phyloP scores from a whole-genome alignment of 1,140 invertebrate genomes.

The Anthonomus grandis region DNA sequence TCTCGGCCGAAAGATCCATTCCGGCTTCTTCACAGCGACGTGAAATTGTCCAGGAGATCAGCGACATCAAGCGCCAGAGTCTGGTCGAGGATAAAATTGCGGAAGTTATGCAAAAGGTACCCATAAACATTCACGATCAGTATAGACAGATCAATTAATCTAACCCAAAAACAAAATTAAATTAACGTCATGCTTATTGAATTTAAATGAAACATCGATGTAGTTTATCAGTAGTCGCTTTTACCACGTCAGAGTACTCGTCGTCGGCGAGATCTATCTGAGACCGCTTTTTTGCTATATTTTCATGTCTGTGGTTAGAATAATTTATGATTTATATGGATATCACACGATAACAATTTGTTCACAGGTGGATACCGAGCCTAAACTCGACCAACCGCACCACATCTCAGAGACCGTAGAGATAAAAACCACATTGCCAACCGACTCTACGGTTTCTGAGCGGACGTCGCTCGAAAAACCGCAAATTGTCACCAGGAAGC shows the following conservation, averaged over 20 bases:
- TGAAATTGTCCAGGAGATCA: slow-evolving; percentile 65
- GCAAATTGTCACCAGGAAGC: slow-evolving; percentile 21
- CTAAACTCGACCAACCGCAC: slow-evolving; percentile 14
- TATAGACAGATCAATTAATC: slow-evolving; percentile 3
- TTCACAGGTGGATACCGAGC: slow-evolving; percentile 3
- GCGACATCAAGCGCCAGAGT: slow-evolving; percentile 65
- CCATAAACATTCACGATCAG: neutral
- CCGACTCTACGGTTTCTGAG: slow-evolving; percentile 22
- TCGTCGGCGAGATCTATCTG: too few relatives aligned
- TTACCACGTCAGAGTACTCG: too few relatives aligned
- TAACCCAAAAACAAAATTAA: too few relatives aligned
- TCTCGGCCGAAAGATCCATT: slow-evolving; percentile 61
- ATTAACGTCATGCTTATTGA: too few relatives aligned
- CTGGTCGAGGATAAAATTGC: slow-evolving; percentile 57
- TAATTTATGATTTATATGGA: too few relatives aligned
- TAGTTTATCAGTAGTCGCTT: too few relatives aligned
- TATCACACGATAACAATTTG: neutral
- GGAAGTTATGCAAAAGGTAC: slow-evolving; percentile 54
- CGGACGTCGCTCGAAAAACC: slow-evolving; percentile 15
- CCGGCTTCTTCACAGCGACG: slow-evolving; percentile 64
- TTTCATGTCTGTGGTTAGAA: too few relatives aligned
- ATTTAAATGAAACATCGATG: too few relatives aligned
- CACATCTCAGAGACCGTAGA: slow-evolving; percentile 34
- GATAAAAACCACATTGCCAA: slow-evolving; percentile 36
- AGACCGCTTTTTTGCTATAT: too few relatives aligned